Conservation (phyloP, 2,888 invertebrate genomes). For the Parnassius mnemosyne region DNA sequence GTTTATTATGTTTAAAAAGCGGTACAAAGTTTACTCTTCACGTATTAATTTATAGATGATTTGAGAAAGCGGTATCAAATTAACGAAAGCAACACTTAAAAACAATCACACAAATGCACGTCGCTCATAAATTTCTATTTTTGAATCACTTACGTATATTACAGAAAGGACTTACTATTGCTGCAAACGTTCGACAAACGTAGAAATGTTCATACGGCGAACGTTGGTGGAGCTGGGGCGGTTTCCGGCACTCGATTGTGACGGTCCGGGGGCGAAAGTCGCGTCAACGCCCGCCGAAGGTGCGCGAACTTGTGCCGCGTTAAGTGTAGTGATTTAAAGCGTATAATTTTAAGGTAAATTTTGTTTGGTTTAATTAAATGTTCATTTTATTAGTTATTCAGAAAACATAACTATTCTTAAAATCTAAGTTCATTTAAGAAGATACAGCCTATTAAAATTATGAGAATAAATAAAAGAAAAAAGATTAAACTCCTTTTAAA, state of each 20-base stretch:
- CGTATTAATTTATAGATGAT: too few relatives aligned
- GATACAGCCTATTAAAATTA: too few relatives aligned
- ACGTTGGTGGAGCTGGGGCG: conserved; percentile 39
- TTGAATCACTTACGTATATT: conserved; percentile 23
- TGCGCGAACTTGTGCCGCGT: conserved; percentile 36
- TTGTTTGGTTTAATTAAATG: background rate
- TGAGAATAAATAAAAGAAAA: too few relatives aligned
- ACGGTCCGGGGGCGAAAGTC: conserved; percentile 50
- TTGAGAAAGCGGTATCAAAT: too few relatives aligned
- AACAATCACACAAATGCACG: conserved; percentile 18
- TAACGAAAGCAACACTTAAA: background rate
- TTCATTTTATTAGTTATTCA: too few relatives aligned
- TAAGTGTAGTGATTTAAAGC: conserved; percentile 25
- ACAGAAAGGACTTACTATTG: conserved; percentile 9
- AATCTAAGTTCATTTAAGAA: too few relatives aligned
- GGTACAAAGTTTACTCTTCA: too few relatives aligned
- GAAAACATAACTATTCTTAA: too few relatives aligned
- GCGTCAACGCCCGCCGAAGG: conserved; percentile 38
- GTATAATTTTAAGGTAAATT: conserved; percentile 25
- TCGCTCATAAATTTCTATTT: conserved; percentile 20
- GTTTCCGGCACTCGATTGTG: conserved; percentile 46
- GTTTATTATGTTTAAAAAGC: too few relatives aligned
- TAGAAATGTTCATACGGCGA: conserved; percentile 29
- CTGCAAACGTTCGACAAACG: conserved; percentile 12
- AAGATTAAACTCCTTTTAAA: too few relatives aligned